Conservation (phyloP, 2,797 vertebrate genomes). For the Melanotaenia maccullochi region DNA sequence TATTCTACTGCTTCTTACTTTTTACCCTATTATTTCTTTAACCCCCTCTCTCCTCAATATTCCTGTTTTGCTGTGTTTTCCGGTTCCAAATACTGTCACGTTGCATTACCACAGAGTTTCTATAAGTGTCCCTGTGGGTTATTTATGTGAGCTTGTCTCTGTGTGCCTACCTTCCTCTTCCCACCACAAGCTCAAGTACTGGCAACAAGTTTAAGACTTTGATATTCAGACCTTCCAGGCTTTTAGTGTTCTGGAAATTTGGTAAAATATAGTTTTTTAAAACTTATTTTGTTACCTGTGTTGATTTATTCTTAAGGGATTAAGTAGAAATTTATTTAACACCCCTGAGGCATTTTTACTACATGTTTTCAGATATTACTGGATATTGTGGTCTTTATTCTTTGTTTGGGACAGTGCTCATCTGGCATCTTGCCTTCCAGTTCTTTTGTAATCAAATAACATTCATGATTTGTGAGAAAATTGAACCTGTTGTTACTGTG, state of each 20-base stretch:
- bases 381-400: constrained; percentile 57
- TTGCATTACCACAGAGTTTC: constrained; percentile 60
- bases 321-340: constrained; percentile 50
- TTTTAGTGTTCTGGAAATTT: constrained; percentile 43
- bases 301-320: constrained; percentile 49
- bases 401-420: constrained; percentile 42
- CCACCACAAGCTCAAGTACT: constrained; percentile 46
- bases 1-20: too few species aligned
- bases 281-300: constrained; percentile 41
- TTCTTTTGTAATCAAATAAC: constrained; percentile 41
- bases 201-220: constrained; percentile 18
- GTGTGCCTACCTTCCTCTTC: constrained; percentile 25
- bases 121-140: constrained; percentile 50
- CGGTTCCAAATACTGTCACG: constrained; percentile 58
- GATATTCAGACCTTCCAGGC: constrained; percentile 54
- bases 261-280: constrained; percentile 53
- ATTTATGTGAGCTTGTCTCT: constrained; percentile 52
- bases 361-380: constrained; percentile 52
- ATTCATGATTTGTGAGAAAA: constrained; percentile 18
- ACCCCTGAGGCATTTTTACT: constrained; percentile 23
- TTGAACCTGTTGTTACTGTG: constrained; percentile 33
- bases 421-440: constrained; percentile 39
- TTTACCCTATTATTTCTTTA: too few species aligned
- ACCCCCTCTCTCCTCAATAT: too few species aligned
- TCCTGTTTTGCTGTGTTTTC: too few species aligned